Evolutionary conservation across 1,140 invertebrate genomes (phyloP).

Genomic region (Pectinophora gossypiella): DNA sequence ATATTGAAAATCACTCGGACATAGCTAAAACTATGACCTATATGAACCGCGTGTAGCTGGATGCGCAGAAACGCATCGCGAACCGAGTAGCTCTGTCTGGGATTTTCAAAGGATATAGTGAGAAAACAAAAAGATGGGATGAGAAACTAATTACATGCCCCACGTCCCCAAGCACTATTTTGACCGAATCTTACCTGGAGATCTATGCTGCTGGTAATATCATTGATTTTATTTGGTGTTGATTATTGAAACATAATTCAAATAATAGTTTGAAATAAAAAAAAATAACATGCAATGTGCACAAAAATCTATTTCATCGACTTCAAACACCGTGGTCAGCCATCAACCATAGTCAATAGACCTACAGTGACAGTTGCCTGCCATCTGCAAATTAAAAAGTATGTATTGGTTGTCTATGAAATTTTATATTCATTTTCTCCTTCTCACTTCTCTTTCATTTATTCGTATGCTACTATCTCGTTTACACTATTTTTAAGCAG

Average conservation of each 20-base stretch:
- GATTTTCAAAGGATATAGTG: constrained; percentile 48
- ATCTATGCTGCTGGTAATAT: constrained; percentile 8
- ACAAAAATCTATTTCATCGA: constrained; percentile 36
- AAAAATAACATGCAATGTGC: constrained; percentile 37
- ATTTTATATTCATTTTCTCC: no score
- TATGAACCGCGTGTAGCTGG: constrained; percentile 33
- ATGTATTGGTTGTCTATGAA: no score
- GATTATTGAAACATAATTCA: constrained; percentile 38
- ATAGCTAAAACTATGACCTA: constrained; percentile 28
- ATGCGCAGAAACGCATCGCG: constrained; percentile 54
- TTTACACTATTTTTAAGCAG: no score
- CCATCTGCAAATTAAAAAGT: no score
- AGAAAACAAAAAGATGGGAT: constrained; percentile 60
- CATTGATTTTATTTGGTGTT: neutral
- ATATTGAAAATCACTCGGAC: constrained; percentile 26
- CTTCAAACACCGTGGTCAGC: constrained; percentile 57
- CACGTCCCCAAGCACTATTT: constrained; percentile 31
- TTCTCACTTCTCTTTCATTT: no score
- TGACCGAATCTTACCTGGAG: constrained; percentile 36
- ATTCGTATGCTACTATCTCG: no score
- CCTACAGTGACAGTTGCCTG: no score
- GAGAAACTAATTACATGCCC: constrained; percentile 53
- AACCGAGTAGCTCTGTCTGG: constrained; percentile 41
- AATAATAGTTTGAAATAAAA: constrained; percentile 20
- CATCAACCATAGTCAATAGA: constrained; percentile 48